Base-by-base conservation (phyloP, 2,113 vertebrate species). In the Melanerpes aurifrons region DNA sequence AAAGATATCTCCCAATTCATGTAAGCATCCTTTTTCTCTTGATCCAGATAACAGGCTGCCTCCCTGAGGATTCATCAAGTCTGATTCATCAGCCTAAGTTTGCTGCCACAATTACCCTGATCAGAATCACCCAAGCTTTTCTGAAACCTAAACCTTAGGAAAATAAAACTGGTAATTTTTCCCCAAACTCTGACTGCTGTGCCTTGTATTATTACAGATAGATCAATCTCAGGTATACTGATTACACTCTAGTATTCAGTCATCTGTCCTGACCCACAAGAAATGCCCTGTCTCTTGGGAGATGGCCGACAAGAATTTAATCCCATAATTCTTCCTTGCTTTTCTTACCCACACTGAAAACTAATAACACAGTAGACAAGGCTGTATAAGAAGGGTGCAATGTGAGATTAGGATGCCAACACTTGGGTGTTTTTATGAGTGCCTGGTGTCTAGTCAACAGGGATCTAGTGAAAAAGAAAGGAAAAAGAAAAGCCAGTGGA, bases 231-330 rank as follows among this genome's bases (percentile, higher is more conserved):
- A 79, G 63, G 31, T 66, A 79, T 67, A 71, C 35, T 3, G n/a
- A 82, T 82, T 82, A 53, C 77, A 82, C 14, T 62, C 56, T n/a
- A 63, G 26, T 56, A 67, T 57, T 85, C 67, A 87, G 56, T 43
- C 64, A 79, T 73, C 68, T 21, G 4, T 89, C 74, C 57, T 58
- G 37, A 70, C 79, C 74, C 64, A 77, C 53, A 89, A 82, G 68
- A 89, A 92, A 89, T 29, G 12, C 66, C 47, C 75, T 73, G 63
- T 56, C 40, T 86, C 75, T 90, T 53, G n/a, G 83, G 81, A 93
- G 85, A 85, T 8, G 19, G 53, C 87, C 90, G 84, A 45, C 19
- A 76, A 93, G 63, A 59, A 82, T 92, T 95, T 76, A 82, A 79
- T 74, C 57, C 12, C 69, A 35, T 66, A 63, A 82, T 35, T 85